Evolutionary conservation across 2,113 vertebrate species (phyloP).

Genomic region (Felis catus): DNA sequence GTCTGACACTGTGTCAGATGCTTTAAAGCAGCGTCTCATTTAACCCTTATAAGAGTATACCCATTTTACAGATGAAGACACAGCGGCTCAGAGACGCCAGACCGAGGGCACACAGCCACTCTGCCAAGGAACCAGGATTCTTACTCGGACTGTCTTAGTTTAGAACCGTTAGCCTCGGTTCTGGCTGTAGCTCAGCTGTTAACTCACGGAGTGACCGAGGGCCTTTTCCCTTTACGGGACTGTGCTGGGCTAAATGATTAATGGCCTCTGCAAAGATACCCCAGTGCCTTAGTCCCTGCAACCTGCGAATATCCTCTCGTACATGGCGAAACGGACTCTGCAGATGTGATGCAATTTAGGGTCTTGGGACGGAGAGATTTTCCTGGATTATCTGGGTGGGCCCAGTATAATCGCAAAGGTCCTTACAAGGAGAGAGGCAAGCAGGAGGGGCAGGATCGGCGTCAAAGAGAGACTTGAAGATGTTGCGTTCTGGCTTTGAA

Average conservation of each 20-base stretch:
- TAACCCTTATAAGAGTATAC: background rate
- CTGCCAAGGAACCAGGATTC: background rate
- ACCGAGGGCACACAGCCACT: background rate
- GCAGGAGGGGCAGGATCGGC: background rate
- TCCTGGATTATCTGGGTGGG: background rate
- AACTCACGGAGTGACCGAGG: background rate
- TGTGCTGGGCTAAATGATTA: background rate
- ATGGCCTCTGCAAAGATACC: background rate
- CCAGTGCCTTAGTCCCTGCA: background rate
- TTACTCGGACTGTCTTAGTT: background rate
- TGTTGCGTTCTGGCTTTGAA: background rate
- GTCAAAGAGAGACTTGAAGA: background rate
- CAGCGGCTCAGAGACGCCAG: background rate
- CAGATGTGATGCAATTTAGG: background rate
- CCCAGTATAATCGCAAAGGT: no score
- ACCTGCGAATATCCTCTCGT: background rate
- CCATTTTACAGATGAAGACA: background rate
- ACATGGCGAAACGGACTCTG: background rate
- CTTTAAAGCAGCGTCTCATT: background rate
- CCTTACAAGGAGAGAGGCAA: background rate
- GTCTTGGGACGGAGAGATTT: background rate
- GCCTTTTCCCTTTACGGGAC: background rate
- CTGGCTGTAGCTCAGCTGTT: background rate
- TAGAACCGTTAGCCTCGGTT: background rate
- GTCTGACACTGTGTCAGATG: background rate